Percentiles rank a stretch among this genome's conserved stretches.
phyloP scores from a whole-genome alignment of 2,888 invertebrate genomes.

The Campoplex nolae region DNA sequence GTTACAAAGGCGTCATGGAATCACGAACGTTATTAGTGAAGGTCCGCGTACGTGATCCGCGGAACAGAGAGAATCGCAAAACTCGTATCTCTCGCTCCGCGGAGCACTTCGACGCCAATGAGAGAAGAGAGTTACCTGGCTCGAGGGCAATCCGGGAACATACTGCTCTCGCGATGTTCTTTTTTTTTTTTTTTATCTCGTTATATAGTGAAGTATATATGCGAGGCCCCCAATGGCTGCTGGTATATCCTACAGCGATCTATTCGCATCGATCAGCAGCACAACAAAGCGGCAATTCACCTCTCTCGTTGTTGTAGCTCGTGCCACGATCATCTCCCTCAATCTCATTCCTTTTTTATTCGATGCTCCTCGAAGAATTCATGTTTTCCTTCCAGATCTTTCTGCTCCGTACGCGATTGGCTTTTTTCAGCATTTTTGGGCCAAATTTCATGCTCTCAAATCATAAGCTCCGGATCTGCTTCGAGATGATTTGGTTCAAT shows the following conservation, averaged over 20 bases:
- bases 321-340: constrained; percentile 61
- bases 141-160: constrained; percentile 67
- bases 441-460: neutral
- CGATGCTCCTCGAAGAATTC: constrained; percentile 15
- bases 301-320: constrained; percentile 57
- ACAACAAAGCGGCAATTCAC: constrained; percentile 54
- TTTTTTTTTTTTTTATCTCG: constrained; percentile 20
- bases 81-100: constrained; percentile 47
- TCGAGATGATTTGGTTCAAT: neutral
- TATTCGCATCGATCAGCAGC: constrained; percentile 64
- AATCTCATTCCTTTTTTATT: constrained; percentile 36
- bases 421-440: neutral
- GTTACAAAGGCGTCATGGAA: constrained; percentile 75
- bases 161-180: constrained; percentile 47
- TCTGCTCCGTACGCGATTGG: neutral
- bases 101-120: constrained; percentile 64
- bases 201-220: constrained; percentile 55
- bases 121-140: constrained; percentile 61
- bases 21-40: constrained; percentile 62
- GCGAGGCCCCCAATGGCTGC: constrained; percentile 46
- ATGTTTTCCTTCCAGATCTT: constrained; percentile 14
- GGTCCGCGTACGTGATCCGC: constrained; percentile 46
- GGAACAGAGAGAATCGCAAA: constrained; percentile 62
- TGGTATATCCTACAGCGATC: constrained; percentile 62
- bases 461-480: neutral